Evolutionary conservation across 2,888 invertebrate species (phyloP), one percentile per base, ranked within the genome.

Genomic region (Aleiodes alternator): DNA sequence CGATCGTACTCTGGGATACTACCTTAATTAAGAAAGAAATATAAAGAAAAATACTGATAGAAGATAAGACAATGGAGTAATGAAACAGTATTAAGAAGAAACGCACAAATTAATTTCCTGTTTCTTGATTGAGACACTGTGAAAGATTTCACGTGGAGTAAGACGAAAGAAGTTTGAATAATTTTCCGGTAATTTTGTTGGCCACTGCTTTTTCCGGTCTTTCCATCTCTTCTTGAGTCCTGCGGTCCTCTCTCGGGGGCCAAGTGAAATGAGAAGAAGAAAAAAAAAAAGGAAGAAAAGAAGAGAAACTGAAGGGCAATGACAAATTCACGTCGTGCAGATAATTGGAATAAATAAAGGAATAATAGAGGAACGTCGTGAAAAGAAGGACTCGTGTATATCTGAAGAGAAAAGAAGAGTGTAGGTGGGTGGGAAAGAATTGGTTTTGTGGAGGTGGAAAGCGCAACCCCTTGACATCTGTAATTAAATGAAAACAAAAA

Each of bases 401-500:
- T 59, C 73, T 48, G 71, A 57, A 74, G 70, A 75, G 70, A 23
- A 23, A 23, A 23, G 23, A 23, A 72, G 43, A 61, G 16, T 14
- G 57, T 68, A 78, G 74, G 78, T 38, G 53, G 75, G 80, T 72
- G 76, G 80, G 77, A 79, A 79, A 75, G 78, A 77, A 70, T 79
- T 76, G 79, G 80, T 14, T 11, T 11, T 43, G 76, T 68, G 70
- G 48, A 80, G 79, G 80, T 80, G 80, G 43, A 78, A 80, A 81
- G 83, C 85, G 83, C 87, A 88, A 88, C 87, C 88, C 87, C 88
- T 88, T 88, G 88, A 89, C 88, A 88, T 89, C 88, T 86, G 88
- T 89, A 89, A 89, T 89, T 89, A 88, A 88, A 88, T 86, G 87
- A 89, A 88, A 89, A 89, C 89, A 89, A 88, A 87, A 88, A 86